These are phyloP conservation scores for Camponotus vicinus DNA, from an alignment of 1,140 invertebrate species.

Conservation along the genomic window DNA sequence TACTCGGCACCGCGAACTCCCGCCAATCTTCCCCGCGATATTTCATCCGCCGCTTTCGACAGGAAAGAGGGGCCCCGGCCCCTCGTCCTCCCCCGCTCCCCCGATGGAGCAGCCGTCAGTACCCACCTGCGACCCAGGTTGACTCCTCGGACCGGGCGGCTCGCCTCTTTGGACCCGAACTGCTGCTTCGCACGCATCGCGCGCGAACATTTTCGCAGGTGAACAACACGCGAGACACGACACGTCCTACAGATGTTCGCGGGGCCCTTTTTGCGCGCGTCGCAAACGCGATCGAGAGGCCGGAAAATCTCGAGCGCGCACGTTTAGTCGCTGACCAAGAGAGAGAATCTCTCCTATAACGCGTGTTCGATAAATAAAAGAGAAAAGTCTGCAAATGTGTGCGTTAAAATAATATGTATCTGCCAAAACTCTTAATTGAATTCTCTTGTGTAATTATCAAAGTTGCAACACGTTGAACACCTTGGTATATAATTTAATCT, in stretches of 20 bases:
- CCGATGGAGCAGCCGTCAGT: conserved; percentile 65
- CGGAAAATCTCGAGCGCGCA: conserved; percentile 47
- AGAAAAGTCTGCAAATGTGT: not conserved
- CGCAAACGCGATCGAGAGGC: conserved; percentile 7
- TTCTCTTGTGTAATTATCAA: not conserved
- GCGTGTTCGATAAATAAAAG: conserved; percentile 14
- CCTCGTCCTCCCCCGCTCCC: conserved; percentile 17
- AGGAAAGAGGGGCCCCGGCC: not conserved
- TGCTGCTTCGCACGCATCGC: conserved; percentile 69
- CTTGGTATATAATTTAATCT: not conserved
- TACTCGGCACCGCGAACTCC: conserved; percentile 54
- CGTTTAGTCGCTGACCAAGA: not conserved
- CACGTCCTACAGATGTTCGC: conserved; percentile 42
- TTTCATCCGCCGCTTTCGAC: conserved; percentile 41
- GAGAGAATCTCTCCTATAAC: not conserved
- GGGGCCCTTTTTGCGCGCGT: conserved; percentile 29
- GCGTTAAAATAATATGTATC: conserved; percentile 5
- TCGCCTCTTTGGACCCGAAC: conserved; percentile 19
- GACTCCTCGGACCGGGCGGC: conserved; percentile 34
- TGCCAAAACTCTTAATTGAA: not conserved
- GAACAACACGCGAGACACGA: conserved; percentile 63
- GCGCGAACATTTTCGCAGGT: conserved; percentile 69
- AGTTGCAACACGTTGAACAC: not conserved
- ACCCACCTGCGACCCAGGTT: conserved; percentile 68
- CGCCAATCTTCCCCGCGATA: conserved; percentile 27